phyloP scores from a whole-genome alignment of 2,888 invertebrate genomes.

The Drosophila affinis region DNA sequence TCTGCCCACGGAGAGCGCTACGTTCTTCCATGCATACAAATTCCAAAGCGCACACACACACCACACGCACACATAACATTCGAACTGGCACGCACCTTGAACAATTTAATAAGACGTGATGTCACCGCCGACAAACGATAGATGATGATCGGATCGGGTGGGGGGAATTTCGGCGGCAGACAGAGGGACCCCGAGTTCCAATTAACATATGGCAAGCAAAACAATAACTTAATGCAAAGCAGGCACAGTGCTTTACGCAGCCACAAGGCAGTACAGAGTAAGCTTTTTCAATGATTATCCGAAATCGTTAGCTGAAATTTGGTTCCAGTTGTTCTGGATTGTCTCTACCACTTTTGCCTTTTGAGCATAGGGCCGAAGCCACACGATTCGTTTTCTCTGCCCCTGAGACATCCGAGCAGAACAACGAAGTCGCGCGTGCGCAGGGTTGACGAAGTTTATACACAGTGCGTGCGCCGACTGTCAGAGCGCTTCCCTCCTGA shows the following conservation, averaged over 20 bases:
- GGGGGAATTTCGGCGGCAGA: neutral
- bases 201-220: slow-evolving; percentile 63
- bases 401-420: too few species aligned
- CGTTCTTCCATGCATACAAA: neutral
- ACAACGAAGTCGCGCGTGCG: too few species aligned
- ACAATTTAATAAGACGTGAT: slow-evolving; percentile 57
- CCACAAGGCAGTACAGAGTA: neutral
- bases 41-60: neutral
- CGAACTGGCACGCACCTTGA: slow-evolving; percentile 40
- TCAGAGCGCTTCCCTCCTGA: slow-evolving; percentile 87
- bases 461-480: too few species aligned
- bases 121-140: slow-evolving; percentile 57
- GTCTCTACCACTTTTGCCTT: too few species aligned
- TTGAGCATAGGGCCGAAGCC: too few species aligned
- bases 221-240: slow-evolving; percentile 20
- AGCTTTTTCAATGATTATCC: neutral
- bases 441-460: too few species aligned
- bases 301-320: too few species aligned
- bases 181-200: slow-evolving; percentile 35
- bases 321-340: too few species aligned
- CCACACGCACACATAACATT: slow-evolving; percentile 1
- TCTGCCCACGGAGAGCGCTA: too few species aligned
- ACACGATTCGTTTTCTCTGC: too few species aligned
- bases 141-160: neutral
- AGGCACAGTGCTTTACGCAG: slow-evolving; percentile 29